These are phyloP conservation scores for Ephialtes manifestator DNA, from an alignment of 2,888 invertebrate species.

Conservation along the genomic window DNA sequence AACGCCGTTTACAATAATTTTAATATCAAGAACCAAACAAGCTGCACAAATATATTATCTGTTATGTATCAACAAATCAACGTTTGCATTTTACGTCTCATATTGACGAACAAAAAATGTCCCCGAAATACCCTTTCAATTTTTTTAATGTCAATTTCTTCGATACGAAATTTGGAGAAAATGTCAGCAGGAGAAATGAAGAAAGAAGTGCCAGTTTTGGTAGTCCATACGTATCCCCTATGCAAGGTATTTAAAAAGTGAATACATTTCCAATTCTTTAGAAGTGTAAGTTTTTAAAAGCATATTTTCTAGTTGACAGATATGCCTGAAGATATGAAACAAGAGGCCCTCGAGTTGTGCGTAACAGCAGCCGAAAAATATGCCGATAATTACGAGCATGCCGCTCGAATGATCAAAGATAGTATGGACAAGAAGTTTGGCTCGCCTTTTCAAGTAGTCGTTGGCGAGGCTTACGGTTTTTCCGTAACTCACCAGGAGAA, in stretches of 20 bases:
- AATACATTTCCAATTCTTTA: not conserved
- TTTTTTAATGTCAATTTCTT: not conserved
- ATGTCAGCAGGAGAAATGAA: conserved; percentile 87
- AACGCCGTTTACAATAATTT: conserved; percentile 45
- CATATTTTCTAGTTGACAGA: conserved; percentile 86
- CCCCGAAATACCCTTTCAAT: not conserved
- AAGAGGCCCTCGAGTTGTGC: conserved; percentile 95
- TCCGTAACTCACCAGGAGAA: conserved; percentile 97
- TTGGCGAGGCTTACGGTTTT: conserved; percentile 98
- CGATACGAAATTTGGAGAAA: conserved; percentile 29
- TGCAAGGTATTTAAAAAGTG: conserved; percentile 88
- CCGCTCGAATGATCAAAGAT: conserved; percentile 98
- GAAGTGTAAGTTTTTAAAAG: not conserved
- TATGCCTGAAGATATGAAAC: conserved; percentile 95
- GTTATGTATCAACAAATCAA: conserved; percentile 36
- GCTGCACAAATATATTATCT: conserved; percentile 65
- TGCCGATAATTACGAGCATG: conserved; percentile 92
- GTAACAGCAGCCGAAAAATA: conserved; percentile 98
- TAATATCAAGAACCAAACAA: conserved; percentile 57
- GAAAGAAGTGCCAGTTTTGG: conserved; percentile 85
- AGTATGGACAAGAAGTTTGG: conserved; percentile 98
- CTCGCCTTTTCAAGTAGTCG: conserved; percentile 93
- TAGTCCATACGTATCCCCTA: conserved; percentile 93
- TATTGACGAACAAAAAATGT: not conserved
- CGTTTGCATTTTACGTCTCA: conserved; percentile 6